Percentiles rank a stretch among this genome's conserved stretches.
Evolutionary conservation across 2,113 vertebrate genomes (phyloP).

Genomic region (Protobothrops mucrosquamatus): DNA sequence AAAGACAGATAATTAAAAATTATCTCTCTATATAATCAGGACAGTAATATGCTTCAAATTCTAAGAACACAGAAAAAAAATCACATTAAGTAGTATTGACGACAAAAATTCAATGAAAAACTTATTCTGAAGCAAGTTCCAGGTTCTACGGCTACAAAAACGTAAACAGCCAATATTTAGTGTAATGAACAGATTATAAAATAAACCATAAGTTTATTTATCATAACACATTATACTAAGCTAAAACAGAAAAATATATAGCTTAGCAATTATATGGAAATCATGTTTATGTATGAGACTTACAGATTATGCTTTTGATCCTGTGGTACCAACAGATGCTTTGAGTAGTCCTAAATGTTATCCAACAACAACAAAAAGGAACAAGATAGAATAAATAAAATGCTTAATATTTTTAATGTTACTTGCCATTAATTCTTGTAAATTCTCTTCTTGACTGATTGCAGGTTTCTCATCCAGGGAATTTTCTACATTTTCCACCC

Average conservation of each 20-base stretch:
- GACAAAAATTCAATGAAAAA: not conserved
- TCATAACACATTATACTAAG: not conserved
- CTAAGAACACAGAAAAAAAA: not conserved
- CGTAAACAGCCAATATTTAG: not conserved
- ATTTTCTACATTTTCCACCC: constrained; percentile 80
- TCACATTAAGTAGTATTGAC: not conserved
- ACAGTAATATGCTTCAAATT: not conserved
- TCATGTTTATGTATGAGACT: not conserved
- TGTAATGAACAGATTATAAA: not conserved
- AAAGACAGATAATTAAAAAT: constrained; percentile 7
- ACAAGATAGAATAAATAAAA: not conserved
- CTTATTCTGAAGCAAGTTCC: not conserved
- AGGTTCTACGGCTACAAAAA: not conserved
- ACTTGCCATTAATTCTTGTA: constrained; percentile 82
- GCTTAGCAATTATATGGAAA: not conserved
- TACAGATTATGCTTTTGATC: not conserved
- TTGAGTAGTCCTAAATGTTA: not conserved
- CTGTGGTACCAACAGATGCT: not conserved
- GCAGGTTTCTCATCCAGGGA: constrained; percentile 66
- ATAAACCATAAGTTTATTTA: not conserved
- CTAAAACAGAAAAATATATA: not conserved
- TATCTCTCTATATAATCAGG: not conserved
- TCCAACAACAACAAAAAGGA: not conserved
- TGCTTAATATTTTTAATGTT: not conserved
- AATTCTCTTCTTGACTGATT: constrained; percentile 70